A percentile compares a stretch with the other conserved stretches of the same genome.
Conservation (phyloP, 1,140 invertebrate species). For the Reticulitermes speratus region DNA sequence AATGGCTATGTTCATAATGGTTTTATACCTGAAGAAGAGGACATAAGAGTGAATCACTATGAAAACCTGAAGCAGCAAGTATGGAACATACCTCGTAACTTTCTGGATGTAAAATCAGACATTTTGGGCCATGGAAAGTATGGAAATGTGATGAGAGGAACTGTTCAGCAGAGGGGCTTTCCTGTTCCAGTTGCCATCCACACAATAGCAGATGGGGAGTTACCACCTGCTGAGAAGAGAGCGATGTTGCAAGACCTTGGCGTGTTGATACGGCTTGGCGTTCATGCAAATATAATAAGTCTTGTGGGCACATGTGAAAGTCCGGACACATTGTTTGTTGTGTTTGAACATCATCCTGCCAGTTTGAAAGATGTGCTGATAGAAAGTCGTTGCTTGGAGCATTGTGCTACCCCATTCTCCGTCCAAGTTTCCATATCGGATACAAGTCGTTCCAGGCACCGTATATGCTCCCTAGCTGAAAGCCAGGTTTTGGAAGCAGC, state of each 20-base stretch:
- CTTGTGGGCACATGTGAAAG: constrained; percentile 79
- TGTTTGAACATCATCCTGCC: constrained; percentile 63
- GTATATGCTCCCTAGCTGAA: constrained; percentile 62
- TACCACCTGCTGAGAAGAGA: constrained; percentile 61
- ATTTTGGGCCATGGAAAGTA: constrained; percentile 72
- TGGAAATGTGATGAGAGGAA: constrained; percentile 69
- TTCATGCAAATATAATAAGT: constrained; percentile 68
- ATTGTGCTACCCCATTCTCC: constrained; percentile 44
- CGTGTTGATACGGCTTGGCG: constrained; percentile 61
- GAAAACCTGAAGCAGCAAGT: constrained; percentile 70
- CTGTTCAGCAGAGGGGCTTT: constrained; percentile 57
- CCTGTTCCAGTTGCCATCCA: constrained; percentile 47
- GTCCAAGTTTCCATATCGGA: constrained; percentile 35
- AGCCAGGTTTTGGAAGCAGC: constrained; percentile 56
- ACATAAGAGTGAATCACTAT: constrained; percentile 66
- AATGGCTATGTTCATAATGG: constrained; percentile 52
- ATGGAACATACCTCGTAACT: constrained; percentile 69
- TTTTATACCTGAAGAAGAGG: constrained; percentile 68
- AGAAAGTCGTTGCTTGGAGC: constrained; percentile 59
- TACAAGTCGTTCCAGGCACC: constrained; percentile 48
- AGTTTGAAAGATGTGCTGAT: constrained; percentile 68
- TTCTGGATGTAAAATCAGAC: constrained; percentile 64
- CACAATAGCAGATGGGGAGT: constrained; percentile 55
- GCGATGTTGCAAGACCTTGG: constrained; percentile 73
- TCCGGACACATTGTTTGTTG: constrained; percentile 66